Base-by-base conservation (phyloP, 2,888 invertebrate species). In the Mesorhabditis spiculigera region DNA sequence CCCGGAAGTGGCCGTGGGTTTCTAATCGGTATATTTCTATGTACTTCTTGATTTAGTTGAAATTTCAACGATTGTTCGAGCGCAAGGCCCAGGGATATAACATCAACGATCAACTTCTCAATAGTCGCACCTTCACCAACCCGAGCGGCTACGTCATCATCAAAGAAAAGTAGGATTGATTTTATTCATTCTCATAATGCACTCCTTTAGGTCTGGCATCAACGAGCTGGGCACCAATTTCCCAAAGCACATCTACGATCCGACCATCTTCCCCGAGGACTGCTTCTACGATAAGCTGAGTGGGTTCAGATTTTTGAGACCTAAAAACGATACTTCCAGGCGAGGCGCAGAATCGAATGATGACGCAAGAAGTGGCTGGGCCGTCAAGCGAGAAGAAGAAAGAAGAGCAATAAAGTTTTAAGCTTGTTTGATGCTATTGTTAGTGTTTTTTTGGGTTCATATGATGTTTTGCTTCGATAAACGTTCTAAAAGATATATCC, bases 281-380 rank as follows among this genome's bases (percentile, higher is more conserved):
- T 50, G 58, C n/a, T 50, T 50, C n/a, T 50, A 50, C n/a, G 58
- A 50, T 50, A 50, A 50, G n/a, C 58, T 50, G n/a, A n/a, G 58
- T 50, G n/a, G n/a, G 8, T 50, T 50, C 28, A 28, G 28, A 28
- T 28, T 28, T 28, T 28, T 28, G 28, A 28, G 28, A 28, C 28
- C 28, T 28, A 28, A 28, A n/a, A 28, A 28, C 28, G 28, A 28
- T 28, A 28, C 28, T 28, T 28, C 28, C 28, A 28, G 28, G 28
- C 28, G 28, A 28, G 28, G 28, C 28, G 28, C 28, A 28, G 28
- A 28, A 28, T 28, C 28, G 28, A 28, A 28, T 28, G 28, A 28
- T 28, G 28, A 28, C 28, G 28, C 28, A 28, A 28, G 28, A 28
- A 28, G 28, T 28, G 28, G 28, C 28, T 28, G 28, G 28, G 28